Evolutionary conservation across 2,797 vertebrate genomes (phyloP).

Genomic region (Leuciscus waleckii): DNA sequence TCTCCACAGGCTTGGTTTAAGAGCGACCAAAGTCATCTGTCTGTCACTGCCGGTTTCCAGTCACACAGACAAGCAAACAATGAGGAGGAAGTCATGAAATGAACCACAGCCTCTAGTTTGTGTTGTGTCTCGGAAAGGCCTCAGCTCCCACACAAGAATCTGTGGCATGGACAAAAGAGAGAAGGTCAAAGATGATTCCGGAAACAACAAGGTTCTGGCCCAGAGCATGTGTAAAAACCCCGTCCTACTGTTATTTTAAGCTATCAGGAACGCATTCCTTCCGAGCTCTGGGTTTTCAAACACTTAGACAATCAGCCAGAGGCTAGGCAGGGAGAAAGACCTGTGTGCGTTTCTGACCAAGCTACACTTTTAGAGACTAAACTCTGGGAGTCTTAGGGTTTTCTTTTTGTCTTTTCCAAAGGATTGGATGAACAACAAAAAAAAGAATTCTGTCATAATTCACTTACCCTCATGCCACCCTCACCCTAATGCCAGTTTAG

Average conservation of each 20-base stretch:
- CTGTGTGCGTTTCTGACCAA: not conserved
- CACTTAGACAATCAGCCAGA: constrained; percentile 45
- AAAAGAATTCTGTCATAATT: not conserved
- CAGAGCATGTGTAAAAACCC: not conserved
- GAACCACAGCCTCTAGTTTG: constrained; percentile 32
- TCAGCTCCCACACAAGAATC: constrained; percentile 58
- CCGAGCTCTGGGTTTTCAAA: constrained; percentile 24
- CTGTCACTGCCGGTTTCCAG: constrained; percentile 56
- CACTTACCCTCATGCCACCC: not conserved
- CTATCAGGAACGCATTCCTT: constrained; percentile 44
- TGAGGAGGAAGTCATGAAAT: constrained; percentile 56
- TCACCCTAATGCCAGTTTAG: not conserved
- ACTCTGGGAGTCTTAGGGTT: not conserved
- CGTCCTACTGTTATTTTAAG: constrained; percentile 54
- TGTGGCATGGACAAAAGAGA: constrained; percentile 59
- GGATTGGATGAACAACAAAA: not conserved
- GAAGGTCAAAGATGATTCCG: constrained; percentile 57
- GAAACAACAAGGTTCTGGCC: constrained; percentile 58
- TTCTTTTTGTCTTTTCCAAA: not conserved
- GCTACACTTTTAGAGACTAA: not conserved
- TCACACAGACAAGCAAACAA: constrained; percentile 56
- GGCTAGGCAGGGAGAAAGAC: not conserved
- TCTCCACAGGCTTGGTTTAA: not conserved
- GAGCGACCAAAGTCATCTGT: constrained; percentile 47
- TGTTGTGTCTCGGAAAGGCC: constrained; percentile 50